phyloP scores from a whole-genome alignment of 2,797 vertebrate species.

The Scolopax rusticola region DNA sequence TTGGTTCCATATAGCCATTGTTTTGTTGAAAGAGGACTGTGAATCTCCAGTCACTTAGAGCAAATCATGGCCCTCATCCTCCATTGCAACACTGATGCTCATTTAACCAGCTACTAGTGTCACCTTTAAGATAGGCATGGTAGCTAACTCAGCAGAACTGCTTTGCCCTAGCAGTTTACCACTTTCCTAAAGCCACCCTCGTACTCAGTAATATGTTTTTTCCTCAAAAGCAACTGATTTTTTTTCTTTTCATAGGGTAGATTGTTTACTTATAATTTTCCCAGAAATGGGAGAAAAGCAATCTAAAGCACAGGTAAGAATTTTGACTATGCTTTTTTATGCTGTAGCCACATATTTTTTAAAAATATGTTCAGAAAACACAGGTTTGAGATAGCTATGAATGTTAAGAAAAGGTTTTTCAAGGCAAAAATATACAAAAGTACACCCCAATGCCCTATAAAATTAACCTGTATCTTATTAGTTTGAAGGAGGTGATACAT shows the following conservation, averaged over 20 bases:
- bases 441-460: not conserved
- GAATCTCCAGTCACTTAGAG: not conserved
- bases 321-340: not conserved
- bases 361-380: not conserved
- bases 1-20: not conserved
- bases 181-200: not conserved
- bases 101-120: not conserved
- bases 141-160: not conserved
- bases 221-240: not conserved
- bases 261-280: not conserved
- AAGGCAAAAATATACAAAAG: not conserved
- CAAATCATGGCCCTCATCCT: not conserved
- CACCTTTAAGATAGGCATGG: not conserved
- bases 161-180: not conserved
- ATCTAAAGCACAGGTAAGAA: not conserved
- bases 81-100: not conserved
- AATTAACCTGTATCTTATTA: not conserved
- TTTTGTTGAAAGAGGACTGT: not conserved
- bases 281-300: not conserved
- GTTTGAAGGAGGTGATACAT: not conserved
- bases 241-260: not conserved
- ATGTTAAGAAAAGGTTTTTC: not conserved
- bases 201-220: not conserved
- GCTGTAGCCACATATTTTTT: rapidly evolving
- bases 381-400: not conserved